These are phyloP conservation scores for Cynopterus brachyotis DNA, from an alignment of 2,113 vertebrate genomes.

Conservation along the genomic window DNA sequence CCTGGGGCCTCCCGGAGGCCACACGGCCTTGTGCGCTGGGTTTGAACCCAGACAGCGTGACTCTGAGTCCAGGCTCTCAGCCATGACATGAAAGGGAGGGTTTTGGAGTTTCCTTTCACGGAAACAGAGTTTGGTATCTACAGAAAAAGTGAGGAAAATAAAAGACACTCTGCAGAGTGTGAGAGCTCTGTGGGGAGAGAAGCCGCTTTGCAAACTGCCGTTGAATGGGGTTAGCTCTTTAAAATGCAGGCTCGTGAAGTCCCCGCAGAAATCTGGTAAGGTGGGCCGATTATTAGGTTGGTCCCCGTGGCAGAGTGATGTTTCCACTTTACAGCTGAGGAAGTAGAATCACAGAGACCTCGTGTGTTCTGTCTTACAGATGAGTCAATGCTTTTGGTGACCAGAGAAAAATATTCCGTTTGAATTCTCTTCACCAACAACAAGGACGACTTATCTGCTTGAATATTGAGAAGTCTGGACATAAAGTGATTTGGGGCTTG, in stretches of 20 bases:
- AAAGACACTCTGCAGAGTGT: neutral
- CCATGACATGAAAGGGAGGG: neutral
- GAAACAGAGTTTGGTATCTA: neutral
- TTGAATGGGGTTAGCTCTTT: neutral
- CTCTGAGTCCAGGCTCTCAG: neutral
- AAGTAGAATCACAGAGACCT: neutral
- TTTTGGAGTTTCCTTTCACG: neutral
- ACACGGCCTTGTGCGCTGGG: neutral
- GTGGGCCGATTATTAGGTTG: neutral
- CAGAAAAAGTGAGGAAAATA: neutral
- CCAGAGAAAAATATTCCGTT: neutral
- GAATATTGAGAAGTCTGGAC: neutral
- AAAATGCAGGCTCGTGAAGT: neutral
- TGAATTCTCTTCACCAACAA: neutral
- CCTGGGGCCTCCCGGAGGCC: neutral
- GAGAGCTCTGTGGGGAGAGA: neutral
- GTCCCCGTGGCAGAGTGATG: neutral
- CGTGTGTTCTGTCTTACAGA: neutral
- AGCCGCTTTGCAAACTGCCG: neutral
- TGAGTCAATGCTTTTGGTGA: neutral
- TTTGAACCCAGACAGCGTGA: constrained; percentile 16
- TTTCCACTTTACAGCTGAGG: neutral
- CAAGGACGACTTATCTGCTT: neutral
- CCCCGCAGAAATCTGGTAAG: neutral
- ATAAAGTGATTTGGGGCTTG: too few species aligned